Evolutionary conservation across 1,140 invertebrate genomes (phyloP), one percentile per base, ranked within the genome.

Genomic region (Teleogryllus occipitalis): DNA sequence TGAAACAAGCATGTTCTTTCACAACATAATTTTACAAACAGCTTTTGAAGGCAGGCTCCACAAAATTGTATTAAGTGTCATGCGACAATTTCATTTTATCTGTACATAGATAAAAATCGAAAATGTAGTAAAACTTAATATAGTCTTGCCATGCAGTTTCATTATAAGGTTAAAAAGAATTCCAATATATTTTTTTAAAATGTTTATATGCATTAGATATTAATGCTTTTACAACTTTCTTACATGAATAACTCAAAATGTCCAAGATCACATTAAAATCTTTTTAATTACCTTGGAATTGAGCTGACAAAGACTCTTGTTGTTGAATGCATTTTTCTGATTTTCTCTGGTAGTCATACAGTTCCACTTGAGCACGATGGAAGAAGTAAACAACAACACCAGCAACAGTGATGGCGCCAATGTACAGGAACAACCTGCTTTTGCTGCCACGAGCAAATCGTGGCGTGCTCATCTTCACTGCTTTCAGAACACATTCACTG

Each of bases 311-410:
- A 7, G 86, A 83, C 78, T 87, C 87, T 78, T 88, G 86, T 80
- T 87, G 86, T 81, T 87, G 85, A 74, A 84, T 82, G 81, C 87
- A 88, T 78, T 87, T 85, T 65, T 85, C 83, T 47, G 87, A 83
- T 74, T 85, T 82, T 74, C 86, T 85, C 47, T 83, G 83, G 47
- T 87, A 84, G 78, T 86, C 85, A 76, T 83, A 78, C 83, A 88
- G 86, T 81, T 88, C 87, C 39, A 84, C 82, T 72, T 84, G 86
- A 8, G 85, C 84, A 74, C 85, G 84, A 72, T 84, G 85, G 78
- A 87, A 88, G 12, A 87, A 82, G 22, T 86, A 83, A 39, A 87
- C 83, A 77, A 87, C 77, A 47, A 87, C 82, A 47, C 87, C 74
- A n/a, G 86, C 65, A 18, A 84, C 80, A 48, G 86, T 78, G 0